A percentile compares a stretch with the other conserved stretches of the same genome.
These are phyloP conservation scores for Trichonephila inaurata DNA, from an alignment of 1,140 invertebrate genomes.

Conservation along the genomic window DNA sequence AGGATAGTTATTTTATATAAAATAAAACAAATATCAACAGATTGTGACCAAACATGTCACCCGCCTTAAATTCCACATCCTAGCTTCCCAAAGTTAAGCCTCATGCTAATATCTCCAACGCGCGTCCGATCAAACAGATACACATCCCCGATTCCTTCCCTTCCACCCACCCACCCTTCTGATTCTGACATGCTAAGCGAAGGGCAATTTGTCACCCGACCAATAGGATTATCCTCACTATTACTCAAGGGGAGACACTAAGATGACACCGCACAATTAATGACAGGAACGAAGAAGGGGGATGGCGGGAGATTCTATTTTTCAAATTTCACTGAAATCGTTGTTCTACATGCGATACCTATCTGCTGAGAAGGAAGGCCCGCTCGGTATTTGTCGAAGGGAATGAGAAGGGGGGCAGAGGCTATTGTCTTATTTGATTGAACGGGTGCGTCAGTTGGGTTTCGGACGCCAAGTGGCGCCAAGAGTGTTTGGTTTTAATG, in stretches of 20 bases:
- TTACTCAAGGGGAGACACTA: not conserved
- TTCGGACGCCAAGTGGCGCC: not conserved
- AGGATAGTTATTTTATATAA: too few relatives aligned
- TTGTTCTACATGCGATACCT: conserved; percentile 22
- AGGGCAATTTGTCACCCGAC: conserved; percentile 48
- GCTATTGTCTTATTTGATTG: conserved; percentile 26
- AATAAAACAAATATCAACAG: not conserved
- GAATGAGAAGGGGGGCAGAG: not conserved
- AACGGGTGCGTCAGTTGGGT: not conserved
- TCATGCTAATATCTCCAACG: conserved; percentile 24
- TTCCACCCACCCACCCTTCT: not conserved
- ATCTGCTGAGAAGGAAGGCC: not conserved
- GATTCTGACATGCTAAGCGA: conserved; percentile 38
- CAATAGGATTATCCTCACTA: conserved; percentile 48
- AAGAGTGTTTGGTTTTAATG: not conserved
- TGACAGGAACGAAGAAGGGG: not conserved
- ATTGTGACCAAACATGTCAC: not conserved
- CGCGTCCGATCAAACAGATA: conserved; percentile 30
- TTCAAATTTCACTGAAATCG: conserved; percentile 11
- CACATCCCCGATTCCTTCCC: not conserved
- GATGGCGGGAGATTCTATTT: not conserved
- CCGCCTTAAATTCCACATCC: not conserved
- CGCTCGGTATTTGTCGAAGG: conserved; percentile 2
- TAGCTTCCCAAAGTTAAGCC: not conserved
- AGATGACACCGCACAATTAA: conserved; percentile 40